These are phyloP conservation scores for Deroplatys truncata DNA, from an alignment of 2,888 invertebrate genomes.

Conservation along the genomic window DNA sequence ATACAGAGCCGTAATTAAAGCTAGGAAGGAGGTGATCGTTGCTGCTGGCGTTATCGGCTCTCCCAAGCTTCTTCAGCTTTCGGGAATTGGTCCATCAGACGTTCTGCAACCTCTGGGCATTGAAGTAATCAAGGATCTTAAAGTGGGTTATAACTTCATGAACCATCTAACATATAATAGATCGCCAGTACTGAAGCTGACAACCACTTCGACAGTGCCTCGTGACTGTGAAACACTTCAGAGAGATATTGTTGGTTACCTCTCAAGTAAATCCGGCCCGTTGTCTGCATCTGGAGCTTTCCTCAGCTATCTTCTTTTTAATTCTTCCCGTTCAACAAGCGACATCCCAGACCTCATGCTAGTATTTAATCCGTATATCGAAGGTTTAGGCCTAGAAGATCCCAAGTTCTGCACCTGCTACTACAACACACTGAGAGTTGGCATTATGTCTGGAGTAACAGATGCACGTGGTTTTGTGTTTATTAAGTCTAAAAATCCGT, in stretches of 20 bases:
- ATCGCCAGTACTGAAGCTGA: not conserved
- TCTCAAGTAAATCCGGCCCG: not conserved
- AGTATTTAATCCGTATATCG: not conserved
- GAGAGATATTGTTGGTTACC: not conserved
- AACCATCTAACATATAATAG: not conserved
- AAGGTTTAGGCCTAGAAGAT: not conserved
- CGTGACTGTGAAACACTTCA: not conserved
- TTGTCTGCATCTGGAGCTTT: not conserved
- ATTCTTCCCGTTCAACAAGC: not conserved
- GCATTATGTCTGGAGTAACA: not conserved
- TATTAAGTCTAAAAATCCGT: not conserved
- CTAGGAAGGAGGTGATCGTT: not conserved
- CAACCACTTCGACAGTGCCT: not conserved
- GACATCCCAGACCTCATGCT: not conserved
- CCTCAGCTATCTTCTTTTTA: not conserved
- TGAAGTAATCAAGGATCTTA: not conserved
- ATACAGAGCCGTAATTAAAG: not conserved
- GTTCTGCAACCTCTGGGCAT: not conserved
- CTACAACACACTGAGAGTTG: not conserved
- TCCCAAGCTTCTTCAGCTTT: not conserved
- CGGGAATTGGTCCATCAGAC: not conserved
- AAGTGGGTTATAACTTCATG: not conserved
- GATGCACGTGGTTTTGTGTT: not conserved
- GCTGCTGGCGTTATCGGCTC: not conserved
- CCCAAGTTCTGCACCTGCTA: not conserved